These are phyloP conservation scores for Nothobranchius kuhntae DNA, from an alignment of 2,113 vertebrate species.

Conservation along the genomic window DNA sequence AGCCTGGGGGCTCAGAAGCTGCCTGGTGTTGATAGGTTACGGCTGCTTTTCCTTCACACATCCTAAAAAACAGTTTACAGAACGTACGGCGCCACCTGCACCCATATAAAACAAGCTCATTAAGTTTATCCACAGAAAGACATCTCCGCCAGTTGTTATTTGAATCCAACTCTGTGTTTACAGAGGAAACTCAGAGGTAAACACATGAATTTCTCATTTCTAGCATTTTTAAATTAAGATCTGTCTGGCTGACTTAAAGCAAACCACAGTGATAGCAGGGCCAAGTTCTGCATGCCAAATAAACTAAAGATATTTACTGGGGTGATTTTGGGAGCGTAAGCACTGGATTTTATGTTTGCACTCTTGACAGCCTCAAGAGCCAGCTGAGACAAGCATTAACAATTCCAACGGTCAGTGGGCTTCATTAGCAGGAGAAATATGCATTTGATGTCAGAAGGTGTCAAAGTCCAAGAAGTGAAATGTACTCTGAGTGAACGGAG, in stretches of 20 bases:
- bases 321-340: conserved; percentile 7
- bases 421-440: background rate
- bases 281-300: conserved; percentile 25
- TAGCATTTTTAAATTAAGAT: conserved; percentile 2
- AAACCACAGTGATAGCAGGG: background rate
- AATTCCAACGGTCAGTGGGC: conserved; percentile 2
- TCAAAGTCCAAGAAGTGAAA: background rate
- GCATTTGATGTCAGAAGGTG: conserved; percentile 3
- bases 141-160: conserved; percentile 23
- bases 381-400: background rate
- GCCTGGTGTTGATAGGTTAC: conserved; percentile 60
- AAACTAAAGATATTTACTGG: conserved; percentile 14
- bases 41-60: conserved; percentile 50
- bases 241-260: conserved; percentile 17
- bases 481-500: background rate
- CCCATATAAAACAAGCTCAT: conserved; percentile 38
- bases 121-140: conserved; percentile 30
- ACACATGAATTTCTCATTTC: conserved; percentile 12
- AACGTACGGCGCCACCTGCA: conserved; percentile 41
- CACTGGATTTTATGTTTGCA: conserved; percentile 14
- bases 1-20: conserved; percentile 48
- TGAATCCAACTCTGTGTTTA: conserved; percentile 4
- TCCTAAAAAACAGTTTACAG: conserved; percentile 24
- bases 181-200: background rate
- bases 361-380: conserved; percentile 17